These are phyloP conservation scores for Opisthocomus hoazin DNA, from an alignment of 2,113 vertebrate species.

Conservation along the genomic window DNA sequence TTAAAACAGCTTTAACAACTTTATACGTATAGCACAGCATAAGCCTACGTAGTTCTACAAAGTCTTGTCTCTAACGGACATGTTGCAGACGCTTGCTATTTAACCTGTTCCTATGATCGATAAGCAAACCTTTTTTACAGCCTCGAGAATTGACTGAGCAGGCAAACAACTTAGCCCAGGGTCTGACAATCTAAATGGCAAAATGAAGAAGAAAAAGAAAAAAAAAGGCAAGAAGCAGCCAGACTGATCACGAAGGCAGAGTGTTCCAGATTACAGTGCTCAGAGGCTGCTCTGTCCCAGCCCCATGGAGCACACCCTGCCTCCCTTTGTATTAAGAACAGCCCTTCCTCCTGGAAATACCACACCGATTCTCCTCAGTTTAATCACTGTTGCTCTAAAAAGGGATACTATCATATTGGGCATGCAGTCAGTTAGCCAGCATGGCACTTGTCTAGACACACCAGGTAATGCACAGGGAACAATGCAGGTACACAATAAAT, in stretches of 20 bases:
- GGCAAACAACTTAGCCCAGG: not conserved
- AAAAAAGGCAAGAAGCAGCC: not conserved
- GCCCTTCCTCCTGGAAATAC: slow-evolving; percentile 14
- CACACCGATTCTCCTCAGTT: slow-evolving; percentile 12
- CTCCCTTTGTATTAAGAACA: not conserved
- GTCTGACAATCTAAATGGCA: not conserved
- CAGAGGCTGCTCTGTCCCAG: not conserved
- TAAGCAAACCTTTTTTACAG: not conserved
- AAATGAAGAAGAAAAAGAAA: not conserved
- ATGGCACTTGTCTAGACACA: not conserved
- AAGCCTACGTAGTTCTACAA: not conserved
- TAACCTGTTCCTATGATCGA: not conserved
- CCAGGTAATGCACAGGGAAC: not conserved
- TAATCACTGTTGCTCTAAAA: slow-evolving; percentile 1
- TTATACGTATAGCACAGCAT: not conserved
- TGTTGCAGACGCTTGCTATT: not conserved
- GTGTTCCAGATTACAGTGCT: not conserved
- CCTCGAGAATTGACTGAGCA: not conserved
- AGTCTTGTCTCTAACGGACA: not conserved
- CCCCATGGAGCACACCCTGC: not conserved
- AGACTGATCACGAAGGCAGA: not conserved
- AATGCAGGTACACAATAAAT: not conserved
- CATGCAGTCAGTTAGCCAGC: not conserved
- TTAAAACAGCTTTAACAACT: not conserved
- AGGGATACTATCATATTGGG: not conserved